phyloP scores from a whole-genome alignment of 2,888 invertebrate genomes.

The Hypsopygia costalis region DNA sequence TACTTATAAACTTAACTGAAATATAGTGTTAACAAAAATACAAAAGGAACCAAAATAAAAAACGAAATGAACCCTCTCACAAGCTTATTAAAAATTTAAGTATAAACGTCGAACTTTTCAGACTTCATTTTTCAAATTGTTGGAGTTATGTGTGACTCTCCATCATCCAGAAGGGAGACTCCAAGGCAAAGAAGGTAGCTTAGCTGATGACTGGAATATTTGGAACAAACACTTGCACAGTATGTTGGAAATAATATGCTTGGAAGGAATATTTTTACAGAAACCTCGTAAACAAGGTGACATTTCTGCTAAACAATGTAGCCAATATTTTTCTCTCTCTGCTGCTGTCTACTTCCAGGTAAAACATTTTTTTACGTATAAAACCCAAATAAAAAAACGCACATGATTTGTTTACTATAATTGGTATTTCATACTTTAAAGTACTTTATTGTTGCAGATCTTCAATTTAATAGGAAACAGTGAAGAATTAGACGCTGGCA shows the following conservation, averaged over 20 bases:
- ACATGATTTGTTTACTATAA: neutral
- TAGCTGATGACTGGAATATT: slow-evolving; percentile 51
- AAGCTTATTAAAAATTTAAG: too few relatives aligned
- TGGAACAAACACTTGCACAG: slow-evolving; percentile 59
- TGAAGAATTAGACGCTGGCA: slow-evolving; percentile 28
- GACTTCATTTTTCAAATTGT: slow-evolving; percentile 53
- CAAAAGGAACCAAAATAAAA: too few relatives aligned
- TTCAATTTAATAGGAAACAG: slow-evolving; percentile 26
- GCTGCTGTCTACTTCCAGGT: slow-evolving; percentile 65
- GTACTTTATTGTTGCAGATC: slow-evolving; percentile 24
- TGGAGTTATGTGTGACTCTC: slow-evolving; percentile 47
- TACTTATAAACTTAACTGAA: too few relatives aligned
- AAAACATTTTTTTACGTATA: slow-evolving; percentile 6
- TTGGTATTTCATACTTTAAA: neutral
- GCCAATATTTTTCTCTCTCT: slow-evolving; percentile 46
- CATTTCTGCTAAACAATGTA: slow-evolving; percentile 28
- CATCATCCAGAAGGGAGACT: slow-evolving; percentile 60
- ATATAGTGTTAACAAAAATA: too few relatives aligned
- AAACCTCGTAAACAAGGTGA: slow-evolving; percentile 47
- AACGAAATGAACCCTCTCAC: too few relatives aligned
- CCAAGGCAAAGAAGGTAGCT: slow-evolving; percentile 42
- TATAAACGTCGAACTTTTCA: too few relatives aligned
- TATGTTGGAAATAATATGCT: slow-evolving; percentile 56
- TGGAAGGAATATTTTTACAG: slow-evolving; percentile 51
- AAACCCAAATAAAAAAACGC: neutral